phyloP scores from a whole-genome alignment of 2,888 invertebrate species.

The Augiades crinisus region DNA sequence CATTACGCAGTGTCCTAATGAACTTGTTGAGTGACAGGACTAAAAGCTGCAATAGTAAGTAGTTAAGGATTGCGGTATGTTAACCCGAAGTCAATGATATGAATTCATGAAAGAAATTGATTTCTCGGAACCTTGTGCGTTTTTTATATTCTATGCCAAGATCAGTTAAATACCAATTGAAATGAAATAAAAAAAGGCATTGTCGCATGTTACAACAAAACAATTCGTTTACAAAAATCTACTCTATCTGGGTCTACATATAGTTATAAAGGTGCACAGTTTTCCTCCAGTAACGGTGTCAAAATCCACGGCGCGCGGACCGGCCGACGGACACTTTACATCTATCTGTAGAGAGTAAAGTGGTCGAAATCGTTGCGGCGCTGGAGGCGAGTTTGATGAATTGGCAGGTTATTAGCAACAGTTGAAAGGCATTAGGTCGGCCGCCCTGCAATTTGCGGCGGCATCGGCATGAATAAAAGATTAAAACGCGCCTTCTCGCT shows the following conservation, averaged over 20 bases:
- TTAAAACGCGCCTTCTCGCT: conserved; percentile 61
- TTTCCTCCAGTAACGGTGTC: background rate
- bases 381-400: conserved; percentile 74
- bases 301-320: background rate
- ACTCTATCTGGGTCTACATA: too few relatives aligned
- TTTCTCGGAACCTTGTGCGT: too few relatives aligned
- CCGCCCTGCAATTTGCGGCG: conserved; percentile 78
- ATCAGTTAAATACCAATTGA: too few relatives aligned
- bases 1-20: too few relatives aligned
- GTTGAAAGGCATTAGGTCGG: conserved; percentile 80
- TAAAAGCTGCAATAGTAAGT: background rate
- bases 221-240: too few relatives aligned
- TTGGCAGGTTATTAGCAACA: conserved; percentile 81
- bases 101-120: background rate
- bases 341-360: conserved; percentile 35
- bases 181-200: too few relatives aligned
- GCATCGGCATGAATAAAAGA: conserved; percentile 69
- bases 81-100: too few relatives aligned
- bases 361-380: conserved; percentile 51
- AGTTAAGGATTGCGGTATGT: too few relatives aligned
- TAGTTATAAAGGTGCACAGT: too few relatives aligned
- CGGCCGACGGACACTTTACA: background rate
- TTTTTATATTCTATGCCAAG: too few relatives aligned
- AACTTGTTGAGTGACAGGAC: background rate
- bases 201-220: too few relatives aligned